Base-by-base conservation (phyloP, 2,888 invertebrate genomes). In the Brachynemurus nebulosus region DNA sequence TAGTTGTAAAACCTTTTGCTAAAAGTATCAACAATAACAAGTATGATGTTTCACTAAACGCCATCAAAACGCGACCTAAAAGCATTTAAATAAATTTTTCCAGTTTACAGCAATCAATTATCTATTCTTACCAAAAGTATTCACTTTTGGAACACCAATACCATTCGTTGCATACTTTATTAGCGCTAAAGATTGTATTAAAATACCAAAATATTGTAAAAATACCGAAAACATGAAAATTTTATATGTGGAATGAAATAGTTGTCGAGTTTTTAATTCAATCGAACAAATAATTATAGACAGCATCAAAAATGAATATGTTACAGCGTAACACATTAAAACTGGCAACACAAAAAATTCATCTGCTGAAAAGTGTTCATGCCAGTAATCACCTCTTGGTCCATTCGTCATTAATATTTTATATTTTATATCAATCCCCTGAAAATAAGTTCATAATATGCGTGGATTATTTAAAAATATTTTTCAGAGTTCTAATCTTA, bases 311-410 rank as follows among this genome's bases (percentile, higher is more conserved):
- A 86, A 62, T 2, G 80, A 66, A 59, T 91, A 88, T 0, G 79
- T 72, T 20, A 83, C 68, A 1, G 79, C 71, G 58, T 85, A 88
- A 0, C 77, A 72, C 54, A 90, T 72, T 12, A 91, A 68, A 7
- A 86, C 77, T 37, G 90, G 90, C 1, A 92, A 68, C 45, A 92
- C 88, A 60, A 92, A 90, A 66, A 92, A 91, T 66, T 95, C 90
- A 62, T 95, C 93, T 7, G 91, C 92, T 0, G 92, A 92, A 59
- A 91, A 92, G 58, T 95, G 92, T 57, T 85, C 79, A 54, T 80
- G 81, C 82, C 89, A 86, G 54, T 85, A 80, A 54, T 83, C 83
- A 0, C 80, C 81, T 1, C 75, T 72, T 1, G 78, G 71, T 0
- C 86, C 90, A 61, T 95, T 95, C 0, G 90, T 91, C 86, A 95